Evolutionary conservation across 2,888 invertebrate genomes (phyloP), one percentile per base, ranked within the genome.

Genomic region (Drosophila hawaiiensis): DNA sequence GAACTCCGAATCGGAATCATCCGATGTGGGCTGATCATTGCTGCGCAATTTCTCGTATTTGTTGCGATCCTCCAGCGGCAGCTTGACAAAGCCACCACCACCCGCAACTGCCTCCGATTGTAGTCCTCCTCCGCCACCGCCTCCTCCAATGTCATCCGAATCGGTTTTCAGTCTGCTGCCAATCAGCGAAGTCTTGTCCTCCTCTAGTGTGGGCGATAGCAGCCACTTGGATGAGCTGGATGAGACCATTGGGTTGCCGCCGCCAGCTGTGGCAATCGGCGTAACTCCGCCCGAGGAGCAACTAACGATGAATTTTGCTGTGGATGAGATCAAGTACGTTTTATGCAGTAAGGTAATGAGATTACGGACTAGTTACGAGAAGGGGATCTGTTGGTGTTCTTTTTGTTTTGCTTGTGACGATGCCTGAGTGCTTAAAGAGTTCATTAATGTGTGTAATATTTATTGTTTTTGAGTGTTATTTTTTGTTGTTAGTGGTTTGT

Each of bases 31-130:
- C 54, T 94, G 92, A 76, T 95, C 95, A 78, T 95, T 95, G 89
- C 95, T 95, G 3, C 95, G 94, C 55, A 97, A 93, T 91, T 97
- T 97, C 87, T 96, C 96, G 90, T 97, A 97, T 86, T 96, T 96
- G 28, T 96, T 96, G 37, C 96, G 94, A 91, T 96, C 96, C 84
- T 96, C 96, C 6, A 95, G 80, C 0, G 96, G 96, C 0, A 95
- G 94, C 81, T 95, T 95, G 0, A 95, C 94, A 89, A 95, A 95
- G 19, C 59, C 95, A 93, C 83, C 50, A 28, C 64, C 63, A 3
- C 43, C 28, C 4, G 28, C 56, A 7, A 6, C 9, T 16, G 47
- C 7, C 37, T 77, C 78, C 3, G 61, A 29, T 25, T 50, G 55
- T 3, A 70, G 33, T 10, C 78, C 81, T 16, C 65, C 35, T 16